Evolutionary conservation across 1,140 invertebrate species (phyloP).

Genomic region (Geopemphigus sp.): DNA sequence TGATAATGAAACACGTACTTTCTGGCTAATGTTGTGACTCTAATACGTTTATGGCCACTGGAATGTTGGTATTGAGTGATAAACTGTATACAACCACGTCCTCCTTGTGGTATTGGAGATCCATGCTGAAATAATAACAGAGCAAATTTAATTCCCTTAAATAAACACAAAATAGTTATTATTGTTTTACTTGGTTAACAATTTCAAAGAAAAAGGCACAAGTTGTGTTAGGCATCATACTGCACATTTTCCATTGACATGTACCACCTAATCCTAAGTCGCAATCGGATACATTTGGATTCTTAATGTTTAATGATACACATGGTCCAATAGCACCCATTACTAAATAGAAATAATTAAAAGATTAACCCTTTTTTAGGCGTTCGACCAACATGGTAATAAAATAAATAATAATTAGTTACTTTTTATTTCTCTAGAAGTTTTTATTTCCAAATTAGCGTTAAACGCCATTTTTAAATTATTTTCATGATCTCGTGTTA

Average conservation of each 20-base stretch:
- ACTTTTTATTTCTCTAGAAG: constrained; percentile 81
- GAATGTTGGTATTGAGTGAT: constrained; percentile 98
- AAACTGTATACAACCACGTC: constrained; percentile 94
- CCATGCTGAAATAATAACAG: constrained; percentile 67
- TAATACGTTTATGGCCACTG: constrained; percentile 89
- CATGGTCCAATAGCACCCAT: constrained; percentile 95
- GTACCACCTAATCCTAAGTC: constrained; percentile 97
- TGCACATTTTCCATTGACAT: constrained; percentile 97
- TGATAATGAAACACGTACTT: constrained; percentile 64
- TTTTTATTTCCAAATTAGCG: constrained; percentile 93
- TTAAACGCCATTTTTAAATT: constrained; percentile 99
- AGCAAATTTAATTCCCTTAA: neutral
- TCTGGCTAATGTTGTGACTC: constrained; percentile 94
- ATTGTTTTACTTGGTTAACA: constrained; percentile 71
- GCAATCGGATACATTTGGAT: constrained; percentile 87
- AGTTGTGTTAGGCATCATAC: constrained; percentile 88
- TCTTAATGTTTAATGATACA: constrained; percentile 88
- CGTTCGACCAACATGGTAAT: neutral
- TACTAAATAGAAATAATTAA: constrained; percentile 61
- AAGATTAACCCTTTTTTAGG: constrained; percentile 38
- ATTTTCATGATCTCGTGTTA: constrained; percentile 86
- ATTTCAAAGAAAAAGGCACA: constrained; percentile 96
- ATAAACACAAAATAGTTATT: neutral
- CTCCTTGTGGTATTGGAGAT: constrained; percentile 91
- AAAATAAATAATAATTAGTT: constrained; percentile 52